Conservation (phyloP, 2,113 vertebrate species). For the Hassar affinis region DNA sequence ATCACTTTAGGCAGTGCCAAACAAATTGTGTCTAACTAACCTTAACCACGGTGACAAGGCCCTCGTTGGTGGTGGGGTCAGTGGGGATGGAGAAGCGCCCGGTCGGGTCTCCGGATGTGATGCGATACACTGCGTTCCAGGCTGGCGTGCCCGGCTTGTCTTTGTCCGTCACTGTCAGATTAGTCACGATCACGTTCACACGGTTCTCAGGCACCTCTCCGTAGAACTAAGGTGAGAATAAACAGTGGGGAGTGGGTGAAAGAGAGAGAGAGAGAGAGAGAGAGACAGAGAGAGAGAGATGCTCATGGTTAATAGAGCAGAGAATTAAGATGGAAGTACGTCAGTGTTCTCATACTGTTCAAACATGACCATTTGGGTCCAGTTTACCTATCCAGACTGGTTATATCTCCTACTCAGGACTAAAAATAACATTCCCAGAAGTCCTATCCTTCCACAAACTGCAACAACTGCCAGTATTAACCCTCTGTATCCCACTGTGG, state of each 20-base stretch:
- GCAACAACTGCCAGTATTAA: slow-evolving; percentile 1
- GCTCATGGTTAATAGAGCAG: background rate
- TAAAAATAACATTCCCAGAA: background rate
- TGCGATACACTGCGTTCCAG: slow-evolving; percentile 86
- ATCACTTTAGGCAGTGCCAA: background rate
- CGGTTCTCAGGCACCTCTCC: slow-evolving; percentile 93
- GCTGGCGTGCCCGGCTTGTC: slow-evolving; percentile 88
- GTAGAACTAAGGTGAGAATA: slow-evolving; percentile 77
- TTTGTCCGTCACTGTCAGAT: slow-evolving; percentile 91
- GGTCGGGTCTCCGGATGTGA: slow-evolving; percentile 83
- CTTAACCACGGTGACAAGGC: slow-evolving; percentile 93
- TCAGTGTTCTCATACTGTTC: background rate
- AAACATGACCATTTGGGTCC: background rate
- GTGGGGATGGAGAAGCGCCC: slow-evolving; percentile 89
- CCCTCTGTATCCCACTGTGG: no score
- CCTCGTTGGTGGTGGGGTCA: slow-evolving; percentile 90
- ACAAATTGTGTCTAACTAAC: slow-evolving; percentile 61
- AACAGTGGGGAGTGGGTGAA: background rate
- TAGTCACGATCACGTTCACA: slow-evolving; percentile 86
- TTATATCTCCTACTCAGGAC: background rate
- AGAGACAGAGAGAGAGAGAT: background rate
- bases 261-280: background rate
- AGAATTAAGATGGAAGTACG: background rate
- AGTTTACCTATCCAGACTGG: background rate
- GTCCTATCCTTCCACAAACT: background rate